phyloP scores from a whole-genome alignment of 2,888 invertebrate species.

The Scaptomyza cyrtandrae region DNA sequence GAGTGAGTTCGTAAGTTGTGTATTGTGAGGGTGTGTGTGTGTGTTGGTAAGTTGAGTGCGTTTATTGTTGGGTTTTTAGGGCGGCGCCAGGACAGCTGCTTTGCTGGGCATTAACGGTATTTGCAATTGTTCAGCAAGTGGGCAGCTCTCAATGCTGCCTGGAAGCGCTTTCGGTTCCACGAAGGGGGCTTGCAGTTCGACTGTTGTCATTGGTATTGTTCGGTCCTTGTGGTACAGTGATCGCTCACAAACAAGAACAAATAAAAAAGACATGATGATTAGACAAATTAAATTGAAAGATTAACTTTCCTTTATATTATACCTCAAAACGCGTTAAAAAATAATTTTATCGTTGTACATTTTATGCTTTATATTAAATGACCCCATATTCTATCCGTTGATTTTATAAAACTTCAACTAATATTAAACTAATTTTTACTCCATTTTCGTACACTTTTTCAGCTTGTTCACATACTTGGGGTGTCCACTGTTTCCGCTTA shows the following conservation, averaged over 20 bases:
- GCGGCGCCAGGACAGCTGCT: slow-evolving; percentile 63
- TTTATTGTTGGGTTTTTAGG: slow-evolving; percentile 45
- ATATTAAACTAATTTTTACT: too few species aligned
- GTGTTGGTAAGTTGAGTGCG: slow-evolving; percentile 52
- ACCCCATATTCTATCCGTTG: too few species aligned
- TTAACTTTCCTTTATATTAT: too few species aligned
- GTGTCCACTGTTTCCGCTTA: slow-evolving; percentile 39
- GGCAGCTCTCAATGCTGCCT: slow-evolving; percentile 69
- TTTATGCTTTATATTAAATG: too few species aligned
- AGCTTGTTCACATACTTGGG: neutral
- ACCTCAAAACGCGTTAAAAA: too few species aligned
- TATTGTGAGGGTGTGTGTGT: slow-evolving; percentile 6
- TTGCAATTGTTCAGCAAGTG: slow-evolving; percentile 66
- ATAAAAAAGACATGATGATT: neutral
- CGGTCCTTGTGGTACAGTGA: slow-evolving; percentile 9
- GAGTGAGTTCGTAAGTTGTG: slow-evolving; percentile 32
- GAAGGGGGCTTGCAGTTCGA: slow-evolving; percentile 50
- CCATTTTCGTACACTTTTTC: too few species aligned
- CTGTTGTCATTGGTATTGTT: slow-evolving; percentile 12
- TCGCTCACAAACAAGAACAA: neutral
- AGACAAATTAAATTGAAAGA: too few species aligned
- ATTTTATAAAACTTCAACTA: neutral
- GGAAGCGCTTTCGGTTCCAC: slow-evolving; percentile 68
- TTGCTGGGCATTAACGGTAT: slow-evolving; percentile 49
- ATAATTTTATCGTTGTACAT: too few species aligned